Percentiles rank a stretch among this genome's conserved stretches.
These are phyloP conservation scores for Microchrysa polita DNA, from an alignment of 2,888 invertebrate genomes.

Conservation along the genomic window DNA sequence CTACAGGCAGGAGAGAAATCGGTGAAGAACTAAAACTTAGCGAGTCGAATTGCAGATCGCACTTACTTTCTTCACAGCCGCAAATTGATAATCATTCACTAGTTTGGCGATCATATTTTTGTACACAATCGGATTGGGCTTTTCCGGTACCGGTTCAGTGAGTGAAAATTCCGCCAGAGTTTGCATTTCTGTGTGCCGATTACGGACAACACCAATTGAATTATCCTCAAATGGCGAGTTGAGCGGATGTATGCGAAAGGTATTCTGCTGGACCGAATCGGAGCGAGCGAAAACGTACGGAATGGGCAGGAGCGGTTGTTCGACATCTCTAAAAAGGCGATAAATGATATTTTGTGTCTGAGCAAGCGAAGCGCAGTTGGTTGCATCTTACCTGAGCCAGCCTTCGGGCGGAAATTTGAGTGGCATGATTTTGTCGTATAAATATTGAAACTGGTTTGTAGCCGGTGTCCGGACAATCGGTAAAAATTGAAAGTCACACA, in stretches of 20 bases:
- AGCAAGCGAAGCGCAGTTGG: too few species aligned
- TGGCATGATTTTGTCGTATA: constrained; percentile 74
- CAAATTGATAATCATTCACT: constrained; percentile 65
- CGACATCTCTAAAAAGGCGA: constrained; percentile 19
- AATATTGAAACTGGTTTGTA: constrained; percentile 66
- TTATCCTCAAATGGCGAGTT: constrained; percentile 59
- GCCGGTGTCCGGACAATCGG: constrained; percentile 70
- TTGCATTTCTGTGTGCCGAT: constrained; percentile 69
- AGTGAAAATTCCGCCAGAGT: constrained; percentile 72
- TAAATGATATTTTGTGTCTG: too few species aligned
- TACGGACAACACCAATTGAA: constrained; percentile 67
- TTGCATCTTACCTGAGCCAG: constrained; percentile 68
- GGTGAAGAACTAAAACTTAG: too few species aligned
- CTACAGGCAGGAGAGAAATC: too few species aligned
- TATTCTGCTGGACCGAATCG: constrained; percentile 59
- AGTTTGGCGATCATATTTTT: constrained; percentile 67
- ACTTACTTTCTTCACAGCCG: constrained; percentile 66
- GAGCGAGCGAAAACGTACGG: constrained; percentile 69
- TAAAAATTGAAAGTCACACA: constrained; percentile 93
- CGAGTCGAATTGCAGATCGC: too few species aligned
- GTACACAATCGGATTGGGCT: constrained; percentile 69
- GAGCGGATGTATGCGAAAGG: constrained; percentile 60
- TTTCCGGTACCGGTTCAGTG: constrained; percentile 70
- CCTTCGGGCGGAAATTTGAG: constrained; percentile 64
- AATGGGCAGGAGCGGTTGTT: constrained; percentile 78